Percentiles rank a stretch among this genome's conserved stretches.
phyloP scores from a whole-genome alignment of 2,113 vertebrate species.

The Clinocottus analis region DNA sequence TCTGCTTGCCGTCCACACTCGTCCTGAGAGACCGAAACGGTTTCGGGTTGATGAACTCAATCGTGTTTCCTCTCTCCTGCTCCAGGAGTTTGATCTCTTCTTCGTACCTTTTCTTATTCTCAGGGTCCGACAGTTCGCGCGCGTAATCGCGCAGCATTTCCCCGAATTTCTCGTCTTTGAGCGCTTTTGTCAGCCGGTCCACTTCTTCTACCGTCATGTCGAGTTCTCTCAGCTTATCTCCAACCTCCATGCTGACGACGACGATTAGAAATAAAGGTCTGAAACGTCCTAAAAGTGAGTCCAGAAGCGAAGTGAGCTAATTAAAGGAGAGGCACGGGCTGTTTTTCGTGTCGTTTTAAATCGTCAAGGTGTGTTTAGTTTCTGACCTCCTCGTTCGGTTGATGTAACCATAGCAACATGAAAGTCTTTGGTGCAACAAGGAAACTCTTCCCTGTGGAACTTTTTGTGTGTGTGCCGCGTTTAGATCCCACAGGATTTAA shows the following conservation, averaged over 20 bases:
- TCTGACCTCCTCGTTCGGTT: constrained; percentile 30
- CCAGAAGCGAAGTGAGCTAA: not conserved
- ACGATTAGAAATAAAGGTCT: not conserved
- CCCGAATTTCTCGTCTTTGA: constrained; percentile 88
- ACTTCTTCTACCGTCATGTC: constrained; percentile 88
- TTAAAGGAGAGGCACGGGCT: not conserved
- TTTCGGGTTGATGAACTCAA: constrained; percentile 89
- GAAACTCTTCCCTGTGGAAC: constrained; percentile 23
- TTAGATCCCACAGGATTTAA: not conserved
- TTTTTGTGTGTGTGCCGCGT: not conserved
- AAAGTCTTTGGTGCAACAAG: constrained; percentile 10
- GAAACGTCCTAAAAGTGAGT: not conserved
- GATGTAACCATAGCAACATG: constrained; percentile 72
- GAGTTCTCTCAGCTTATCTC: constrained; percentile 81
- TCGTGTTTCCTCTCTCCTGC: constrained; percentile 86
- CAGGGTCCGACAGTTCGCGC: constrained; percentile 87
- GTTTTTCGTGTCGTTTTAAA: not conserved
- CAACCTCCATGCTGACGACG: constrained; percentile 54
- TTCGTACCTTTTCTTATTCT: constrained; percentile 87
- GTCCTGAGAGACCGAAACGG: constrained; percentile 87
- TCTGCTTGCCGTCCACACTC: constrained; percentile 82
- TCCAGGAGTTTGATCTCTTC: constrained; percentile 89
- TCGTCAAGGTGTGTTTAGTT: not conserved
- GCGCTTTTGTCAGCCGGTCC: constrained; percentile 81
- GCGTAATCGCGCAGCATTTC: constrained; percentile 87